Evolutionary conservation across 2,113 vertebrate species (phyloP).

Genomic region (Calyptomena viridis): DNA sequence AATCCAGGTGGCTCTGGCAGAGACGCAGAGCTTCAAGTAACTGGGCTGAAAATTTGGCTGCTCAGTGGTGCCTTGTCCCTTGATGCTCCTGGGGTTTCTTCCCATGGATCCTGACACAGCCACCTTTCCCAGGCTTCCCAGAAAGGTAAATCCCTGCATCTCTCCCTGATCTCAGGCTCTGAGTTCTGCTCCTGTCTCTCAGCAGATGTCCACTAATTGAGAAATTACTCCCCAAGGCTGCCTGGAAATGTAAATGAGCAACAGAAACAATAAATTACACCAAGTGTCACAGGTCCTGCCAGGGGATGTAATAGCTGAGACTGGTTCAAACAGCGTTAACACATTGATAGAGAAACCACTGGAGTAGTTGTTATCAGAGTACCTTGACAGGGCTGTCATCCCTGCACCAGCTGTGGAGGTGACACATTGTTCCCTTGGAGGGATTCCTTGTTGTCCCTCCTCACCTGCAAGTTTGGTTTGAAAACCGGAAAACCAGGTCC

Average conservation of each 20-base stretch:
- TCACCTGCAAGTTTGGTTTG: background rate
- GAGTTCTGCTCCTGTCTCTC: background rate
- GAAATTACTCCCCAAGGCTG: conserved; percentile 57
- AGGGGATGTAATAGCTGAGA: conserved; percentile 9
- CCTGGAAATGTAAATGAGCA: conserved; percentile 43
- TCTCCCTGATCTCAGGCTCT: background rate
- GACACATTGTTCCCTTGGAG: background rate
- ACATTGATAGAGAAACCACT: conserved; percentile 32
- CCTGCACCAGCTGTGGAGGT: background rate
- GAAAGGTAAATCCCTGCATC: background rate
- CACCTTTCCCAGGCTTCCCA: background rate
- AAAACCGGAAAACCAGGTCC: background rate
- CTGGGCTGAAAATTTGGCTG: background rate
- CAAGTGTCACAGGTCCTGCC: conserved; percentile 13
- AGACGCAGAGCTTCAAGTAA: background rate
- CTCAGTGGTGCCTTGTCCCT: background rate
- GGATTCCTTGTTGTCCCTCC: background rate
- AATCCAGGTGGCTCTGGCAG: background rate
- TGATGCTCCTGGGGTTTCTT: background rate
- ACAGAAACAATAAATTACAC: conserved; percentile 60
- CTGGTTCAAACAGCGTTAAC: background rate
- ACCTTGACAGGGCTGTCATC: background rate
- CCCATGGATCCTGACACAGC: background rate
- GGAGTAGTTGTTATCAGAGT: background rate
- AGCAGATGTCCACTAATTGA: conserved; percentile 41